phyloP scores from a whole-genome alignment of 2,888 invertebrate species.

The Pristionchus maxplancki region DNA sequence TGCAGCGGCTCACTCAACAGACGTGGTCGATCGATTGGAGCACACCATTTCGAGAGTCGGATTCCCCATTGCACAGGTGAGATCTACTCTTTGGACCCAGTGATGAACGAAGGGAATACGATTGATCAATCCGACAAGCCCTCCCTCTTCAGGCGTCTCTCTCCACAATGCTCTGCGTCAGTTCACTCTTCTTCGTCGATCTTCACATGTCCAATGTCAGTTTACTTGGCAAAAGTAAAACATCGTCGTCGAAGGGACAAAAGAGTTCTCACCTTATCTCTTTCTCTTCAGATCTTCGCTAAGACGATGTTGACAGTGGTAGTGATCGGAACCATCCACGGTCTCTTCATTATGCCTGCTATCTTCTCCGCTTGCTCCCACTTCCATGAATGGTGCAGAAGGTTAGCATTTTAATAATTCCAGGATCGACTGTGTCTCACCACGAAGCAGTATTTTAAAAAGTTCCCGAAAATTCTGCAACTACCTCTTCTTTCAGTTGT shows the following conservation, averaged over 20 bases:
- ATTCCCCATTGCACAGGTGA: conserved; percentile 75
- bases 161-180: conserved; percentile 74
- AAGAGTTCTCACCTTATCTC: background rate
- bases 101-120: background rate
- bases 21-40: conserved; percentile 63
- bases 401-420: background rate
- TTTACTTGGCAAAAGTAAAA: too few relatives aligned
- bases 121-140: background rate
- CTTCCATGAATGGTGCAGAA: background rate
- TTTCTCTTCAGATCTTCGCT: conserved; percentile 70
- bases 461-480: background rate
- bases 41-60: conserved; percentile 73
- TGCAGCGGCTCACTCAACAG: conserved; percentile 31
- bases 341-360: conserved; percentile 74
- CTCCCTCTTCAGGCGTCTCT: conserved; percentile 59
- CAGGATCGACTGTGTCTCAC: background rate
- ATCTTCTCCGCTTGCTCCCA: conserved; percentile 63
- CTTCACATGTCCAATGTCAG: conserved; percentile 75
- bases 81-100: background rate
- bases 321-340: conserved; percentile 73
- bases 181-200: conserved; percentile 71
- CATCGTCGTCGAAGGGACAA: too few relatives aligned
- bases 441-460: background rate
- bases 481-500: background rate
- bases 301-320: conserved; percentile 76